Conservation (phyloP, 2,797 vertebrate species). For the Eulemur albifrons region DNA sequence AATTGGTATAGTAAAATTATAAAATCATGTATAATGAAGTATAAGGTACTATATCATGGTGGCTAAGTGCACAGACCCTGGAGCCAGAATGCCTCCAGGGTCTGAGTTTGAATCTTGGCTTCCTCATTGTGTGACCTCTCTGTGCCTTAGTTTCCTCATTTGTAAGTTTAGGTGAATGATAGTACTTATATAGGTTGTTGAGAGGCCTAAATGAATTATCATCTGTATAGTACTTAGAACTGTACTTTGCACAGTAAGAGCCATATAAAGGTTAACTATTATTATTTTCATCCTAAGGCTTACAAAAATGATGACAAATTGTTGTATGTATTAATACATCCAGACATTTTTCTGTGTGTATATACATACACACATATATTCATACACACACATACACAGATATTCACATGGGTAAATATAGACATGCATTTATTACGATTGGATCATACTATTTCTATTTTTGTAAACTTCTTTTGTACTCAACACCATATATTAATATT, state of each 20-base stretch:
- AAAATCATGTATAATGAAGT: not conserved
- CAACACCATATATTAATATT: not conserved
- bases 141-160: not conserved
- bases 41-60: not conserved
- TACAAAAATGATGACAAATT: not conserved
- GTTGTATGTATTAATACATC: not conserved
- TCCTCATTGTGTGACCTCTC: not conserved
- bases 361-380: not conserved
- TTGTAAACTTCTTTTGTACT: not conserved
- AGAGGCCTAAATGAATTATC: not conserved
- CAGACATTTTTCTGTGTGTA: not conserved
- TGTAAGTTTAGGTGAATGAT: not conserved
- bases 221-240: not conserved
- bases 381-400: not conserved
- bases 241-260: not conserved
- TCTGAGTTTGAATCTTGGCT: not conserved
- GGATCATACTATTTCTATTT: not conserved
- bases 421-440: conserved; percentile 7
- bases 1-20: not conserved
- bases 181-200: not conserved
- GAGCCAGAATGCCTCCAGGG: not conserved
- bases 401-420: not conserved
- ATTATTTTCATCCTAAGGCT: not conserved
- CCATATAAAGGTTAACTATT: not conserved
- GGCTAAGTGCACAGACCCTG: not conserved